Conservation (phyloP, 2,888 invertebrate genomes). For the Sinotaia quadrata region DNA sequence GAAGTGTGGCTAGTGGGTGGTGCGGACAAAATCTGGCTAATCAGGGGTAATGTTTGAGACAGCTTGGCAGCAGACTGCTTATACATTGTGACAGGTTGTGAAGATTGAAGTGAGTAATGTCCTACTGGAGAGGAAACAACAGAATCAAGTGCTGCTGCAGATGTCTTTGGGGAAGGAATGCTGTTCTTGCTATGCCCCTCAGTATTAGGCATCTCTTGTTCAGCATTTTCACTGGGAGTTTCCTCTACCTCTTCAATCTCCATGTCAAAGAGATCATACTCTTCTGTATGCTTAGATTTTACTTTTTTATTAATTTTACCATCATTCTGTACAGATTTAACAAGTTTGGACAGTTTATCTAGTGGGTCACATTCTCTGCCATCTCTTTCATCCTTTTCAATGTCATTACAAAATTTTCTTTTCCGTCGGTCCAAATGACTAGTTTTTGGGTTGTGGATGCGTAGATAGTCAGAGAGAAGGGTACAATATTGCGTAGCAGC, state of each 20-base stretch:
- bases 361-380: not conserved
- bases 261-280: constrained; percentile 49
- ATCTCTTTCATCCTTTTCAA: not conserved
- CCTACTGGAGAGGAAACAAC: not conserved
- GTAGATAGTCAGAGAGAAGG: constrained; percentile 51
- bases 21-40: constrained; percentile 11
- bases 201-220: not conserved
- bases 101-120: not conserved
- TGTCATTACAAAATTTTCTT: not conserved
- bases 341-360: constrained; percentile 6
- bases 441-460: constrained; percentile 27
- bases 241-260: constrained; percentile 39
- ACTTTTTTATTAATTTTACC: too few relatives aligned
- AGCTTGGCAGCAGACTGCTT: not conserved
- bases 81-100: not conserved
- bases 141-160: not conserved
- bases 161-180: not conserved
- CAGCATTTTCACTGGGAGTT: not conserved
- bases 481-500: constrained; percentile 51
- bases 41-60: not conserved
- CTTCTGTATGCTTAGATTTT: constrained; percentile 20
- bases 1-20: not conserved
- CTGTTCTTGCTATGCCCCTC: not conserved
- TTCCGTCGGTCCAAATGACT: constrained; percentile 15
- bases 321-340: not conserved